Percentiles rank a stretch among this genome's conserved stretches.
Evolutionary conservation across 2,797 vertebrate species (phyloP).

Genomic region (Sebastes vulpes): DNA sequence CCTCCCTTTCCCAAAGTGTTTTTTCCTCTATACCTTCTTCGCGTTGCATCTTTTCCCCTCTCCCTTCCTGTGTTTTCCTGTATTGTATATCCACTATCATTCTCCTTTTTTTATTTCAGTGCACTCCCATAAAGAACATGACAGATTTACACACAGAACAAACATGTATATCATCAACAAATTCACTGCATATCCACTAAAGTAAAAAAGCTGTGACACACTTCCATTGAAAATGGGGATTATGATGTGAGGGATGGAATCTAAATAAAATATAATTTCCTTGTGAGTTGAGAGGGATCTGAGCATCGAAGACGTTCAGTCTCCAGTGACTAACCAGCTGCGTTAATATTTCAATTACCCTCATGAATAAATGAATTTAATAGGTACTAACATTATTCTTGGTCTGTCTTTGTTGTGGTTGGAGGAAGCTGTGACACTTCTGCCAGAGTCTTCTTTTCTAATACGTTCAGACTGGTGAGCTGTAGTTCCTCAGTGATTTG

Average conservation of each 20-base stretch:
- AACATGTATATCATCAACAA: background rate
- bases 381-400: slow-evolving; percentile 68
- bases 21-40: slow-evolving; percentile 14
- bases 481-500: slow-evolving; percentile 18
- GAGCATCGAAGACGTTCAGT: slow-evolving; percentile 48
- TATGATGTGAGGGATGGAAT: slow-evolving; percentile 1
- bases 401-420: slow-evolving; percentile 49
- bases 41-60: background rate
- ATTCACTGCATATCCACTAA: background rate
- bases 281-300: slow-evolving; percentile 42
- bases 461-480: slow-evolving; percentile 18
- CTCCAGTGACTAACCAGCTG: slow-evolving; percentile 65
- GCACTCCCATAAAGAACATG: background rate
- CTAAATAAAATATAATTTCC: slow-evolving; percentile 75
- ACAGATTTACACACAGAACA: background rate
- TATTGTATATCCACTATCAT: background rate
- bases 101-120: background rate
- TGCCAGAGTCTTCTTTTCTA: slow-evolving; percentile 30
- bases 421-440: slow-evolving; percentile 40
- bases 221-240: slow-evolving; percentile 31
- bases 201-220: background rate
- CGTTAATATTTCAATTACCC: slow-evolving; percentile 86
- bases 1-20: slow-evolving; percentile 5
- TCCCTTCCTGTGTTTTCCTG: slow-evolving; percentile 12
- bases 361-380: slow-evolving; percentile 83